phyloP scores from a whole-genome alignment of 2,888 invertebrate genomes.

The Cremastobaeus sp. region DNA sequence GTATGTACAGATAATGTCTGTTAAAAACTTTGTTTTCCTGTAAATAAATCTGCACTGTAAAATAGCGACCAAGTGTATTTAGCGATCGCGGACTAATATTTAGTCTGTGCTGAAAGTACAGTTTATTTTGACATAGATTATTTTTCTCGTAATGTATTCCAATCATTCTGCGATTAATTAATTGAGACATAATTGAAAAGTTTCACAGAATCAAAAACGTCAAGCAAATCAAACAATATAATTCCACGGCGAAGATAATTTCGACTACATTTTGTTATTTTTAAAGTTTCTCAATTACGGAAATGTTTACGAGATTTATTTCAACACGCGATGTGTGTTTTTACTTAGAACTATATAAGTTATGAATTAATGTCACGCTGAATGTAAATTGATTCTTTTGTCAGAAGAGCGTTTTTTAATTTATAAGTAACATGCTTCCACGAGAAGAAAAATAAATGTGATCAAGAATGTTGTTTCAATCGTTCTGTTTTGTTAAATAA shows the following conservation, averaged over 20 bases:
- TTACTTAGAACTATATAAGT: conserved; percentile 30
- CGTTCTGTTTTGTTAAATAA: conserved; percentile 3
- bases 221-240: conserved; percentile 6
- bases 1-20: conserved; percentile 38
- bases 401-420: conserved; percentile 42
- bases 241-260: too few relatives aligned
- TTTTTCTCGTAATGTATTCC: too few relatives aligned
- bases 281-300: too few relatives aligned
- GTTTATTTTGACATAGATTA: conserved; percentile 28
- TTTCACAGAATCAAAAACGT: too few relatives aligned
- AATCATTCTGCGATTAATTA: too few relatives aligned
- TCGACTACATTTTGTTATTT: too few relatives aligned
- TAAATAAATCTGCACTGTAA: conserved; percentile 47
- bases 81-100: conserved; percentile 63
- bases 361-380: conserved; percentile 12
- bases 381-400: conserved; percentile 26
- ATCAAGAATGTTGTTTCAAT: conserved; percentile 4
- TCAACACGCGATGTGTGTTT: conserved; percentile 36
- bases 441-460: conserved; percentile 9
- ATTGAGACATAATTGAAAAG: too few relatives aligned
- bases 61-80: conserved; percentile 38
- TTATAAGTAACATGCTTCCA: conserved; percentile 38
- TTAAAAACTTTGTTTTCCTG: conserved; percentile 44
- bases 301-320: too few relatives aligned
- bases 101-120: conserved; percentile 59